Conservation (phyloP, 1,140 invertebrate genomes). For the Apis cerana region DNA sequence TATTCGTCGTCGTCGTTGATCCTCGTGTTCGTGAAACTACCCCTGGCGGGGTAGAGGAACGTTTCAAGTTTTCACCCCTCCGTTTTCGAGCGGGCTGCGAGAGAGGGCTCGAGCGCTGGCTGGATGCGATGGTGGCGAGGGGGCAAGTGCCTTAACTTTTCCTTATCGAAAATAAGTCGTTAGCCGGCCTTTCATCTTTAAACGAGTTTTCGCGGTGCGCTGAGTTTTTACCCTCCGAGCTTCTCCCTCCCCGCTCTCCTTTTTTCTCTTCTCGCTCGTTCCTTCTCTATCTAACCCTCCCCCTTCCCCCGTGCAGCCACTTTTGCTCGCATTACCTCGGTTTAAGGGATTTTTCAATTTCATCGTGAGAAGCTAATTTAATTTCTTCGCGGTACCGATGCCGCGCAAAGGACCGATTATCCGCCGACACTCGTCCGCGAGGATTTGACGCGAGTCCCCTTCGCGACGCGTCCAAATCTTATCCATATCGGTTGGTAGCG, state of each 20-base stretch:
- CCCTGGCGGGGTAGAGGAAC: slow-evolving; percentile 33
- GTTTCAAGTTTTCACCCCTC: slow-evolving; percentile 58
- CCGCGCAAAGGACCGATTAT: slow-evolving; percentile 54
- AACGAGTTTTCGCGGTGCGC: slow-evolving; percentile 80
- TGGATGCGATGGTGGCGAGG: slow-evolving; percentile 55
- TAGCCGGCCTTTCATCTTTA: slow-evolving; percentile 81
- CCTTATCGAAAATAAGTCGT: slow-evolving; percentile 82
- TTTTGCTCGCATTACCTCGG: slow-evolving; percentile 69
- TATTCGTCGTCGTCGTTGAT: not conserved
- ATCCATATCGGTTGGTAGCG: no score
- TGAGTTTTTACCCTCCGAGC: slow-evolving; percentile 70
- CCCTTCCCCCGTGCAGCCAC: slow-evolving; percentile 28
- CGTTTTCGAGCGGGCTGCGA: slow-evolving; percentile 28
- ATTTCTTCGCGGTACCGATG: slow-evolving; percentile 64
- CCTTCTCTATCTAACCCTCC: slow-evolving; percentile 54
- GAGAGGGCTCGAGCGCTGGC: slow-evolving; percentile 39
- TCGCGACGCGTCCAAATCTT: not conserved
- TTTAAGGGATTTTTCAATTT: slow-evolving; percentile 80
- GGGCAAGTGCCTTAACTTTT: slow-evolving; percentile 78
- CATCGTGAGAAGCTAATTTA: slow-evolving; percentile 75
- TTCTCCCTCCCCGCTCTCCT: not conserved
- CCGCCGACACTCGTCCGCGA: slow-evolving; percentile 40
- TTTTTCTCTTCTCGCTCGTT: not conserved
- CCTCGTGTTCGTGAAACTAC: not conserved
- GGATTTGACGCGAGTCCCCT: not conserved